Conservation (phyloP, 2,797 vertebrate genomes). For the Falco rusticolus region DNA sequence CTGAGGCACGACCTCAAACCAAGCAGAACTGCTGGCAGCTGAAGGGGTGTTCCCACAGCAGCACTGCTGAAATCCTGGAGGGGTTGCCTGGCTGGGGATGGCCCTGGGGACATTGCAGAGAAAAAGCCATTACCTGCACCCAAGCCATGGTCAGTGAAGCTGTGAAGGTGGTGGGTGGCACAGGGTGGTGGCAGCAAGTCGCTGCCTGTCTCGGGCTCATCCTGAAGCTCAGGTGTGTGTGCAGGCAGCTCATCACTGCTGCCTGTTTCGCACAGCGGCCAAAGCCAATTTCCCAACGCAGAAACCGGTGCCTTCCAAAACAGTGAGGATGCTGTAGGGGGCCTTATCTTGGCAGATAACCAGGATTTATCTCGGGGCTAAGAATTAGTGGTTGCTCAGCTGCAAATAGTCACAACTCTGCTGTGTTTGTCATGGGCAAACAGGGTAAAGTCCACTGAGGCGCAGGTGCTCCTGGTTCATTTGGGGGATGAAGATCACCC, state of each 20-base stretch:
- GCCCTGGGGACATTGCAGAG: not conserved
- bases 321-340: not conserved
- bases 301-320: not conserved
- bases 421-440: conserved; percentile 3
- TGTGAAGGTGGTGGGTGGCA: not conserved
- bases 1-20: not conserved
- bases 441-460: not conserved
- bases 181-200: not conserved
- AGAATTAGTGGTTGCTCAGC: conserved; percentile 14
- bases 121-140: not conserved
- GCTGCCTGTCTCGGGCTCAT: not conserved
- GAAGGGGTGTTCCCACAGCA: not conserved
- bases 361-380: not conserved
- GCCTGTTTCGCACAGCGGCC: rapidly evolving
- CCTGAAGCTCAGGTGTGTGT: rapidly evolving
- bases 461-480: rapidly evolving
- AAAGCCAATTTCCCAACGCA: not conserved
- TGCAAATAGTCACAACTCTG: not conserved
- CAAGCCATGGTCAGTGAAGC: not conserved
- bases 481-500: not conserved
- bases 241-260: not conserved
- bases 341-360: conserved; percentile 9
- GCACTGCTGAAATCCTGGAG: rapidly evolving
- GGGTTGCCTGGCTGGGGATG: not conserved
- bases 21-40: not conserved